These are phyloP conservation scores for Sinhomidia bicolor DNA, from an alignment of 2,888 invertebrate genomes.

Conservation along the genomic window DNA sequence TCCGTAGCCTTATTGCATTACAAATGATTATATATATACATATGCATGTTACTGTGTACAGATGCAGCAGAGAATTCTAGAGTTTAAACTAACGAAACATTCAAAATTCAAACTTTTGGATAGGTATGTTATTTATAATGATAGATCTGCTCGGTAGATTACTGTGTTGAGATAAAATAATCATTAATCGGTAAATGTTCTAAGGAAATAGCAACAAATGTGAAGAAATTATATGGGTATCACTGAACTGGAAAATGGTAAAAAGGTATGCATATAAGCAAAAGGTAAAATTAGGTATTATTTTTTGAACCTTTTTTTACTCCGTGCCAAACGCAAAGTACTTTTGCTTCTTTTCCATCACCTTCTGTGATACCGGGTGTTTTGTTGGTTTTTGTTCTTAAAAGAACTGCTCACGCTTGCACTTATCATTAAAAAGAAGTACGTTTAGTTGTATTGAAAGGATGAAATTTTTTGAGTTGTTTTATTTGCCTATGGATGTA, in stretches of 20 bases:
- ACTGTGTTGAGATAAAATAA: too few relatives aligned
- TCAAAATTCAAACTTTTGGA: too few relatives aligned
- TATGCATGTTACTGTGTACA: too few relatives aligned
- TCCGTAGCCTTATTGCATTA: too few relatives aligned
- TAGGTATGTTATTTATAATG: too few relatives aligned
- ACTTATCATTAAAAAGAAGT: constrained; percentile 3
- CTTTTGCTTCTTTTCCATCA: not conserved
- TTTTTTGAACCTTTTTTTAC: not conserved
- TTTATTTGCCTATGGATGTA: constrained; percentile 7
- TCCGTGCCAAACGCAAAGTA: not conserved
- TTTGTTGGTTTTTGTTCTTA: constrained; percentile 37
- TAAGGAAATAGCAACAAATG: not conserved
- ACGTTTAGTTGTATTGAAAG: not conserved
- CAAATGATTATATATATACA: too few relatives aligned
- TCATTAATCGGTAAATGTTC: too few relatives aligned
- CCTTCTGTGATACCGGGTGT: constrained; percentile 18
- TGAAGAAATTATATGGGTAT: not conserved
- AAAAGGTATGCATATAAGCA: not conserved
- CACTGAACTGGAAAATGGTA: not conserved
- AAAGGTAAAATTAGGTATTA: not conserved
- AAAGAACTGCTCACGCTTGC: constrained; percentile 20
- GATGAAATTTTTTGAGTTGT: not conserved
- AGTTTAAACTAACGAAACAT: too few relatives aligned
- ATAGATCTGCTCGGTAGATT: too few relatives aligned
- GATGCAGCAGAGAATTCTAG: too few relatives aligned